Conservation (phyloP, 2,113 vertebrate genomes). For the Centrocercus urophasianus region DNA sequence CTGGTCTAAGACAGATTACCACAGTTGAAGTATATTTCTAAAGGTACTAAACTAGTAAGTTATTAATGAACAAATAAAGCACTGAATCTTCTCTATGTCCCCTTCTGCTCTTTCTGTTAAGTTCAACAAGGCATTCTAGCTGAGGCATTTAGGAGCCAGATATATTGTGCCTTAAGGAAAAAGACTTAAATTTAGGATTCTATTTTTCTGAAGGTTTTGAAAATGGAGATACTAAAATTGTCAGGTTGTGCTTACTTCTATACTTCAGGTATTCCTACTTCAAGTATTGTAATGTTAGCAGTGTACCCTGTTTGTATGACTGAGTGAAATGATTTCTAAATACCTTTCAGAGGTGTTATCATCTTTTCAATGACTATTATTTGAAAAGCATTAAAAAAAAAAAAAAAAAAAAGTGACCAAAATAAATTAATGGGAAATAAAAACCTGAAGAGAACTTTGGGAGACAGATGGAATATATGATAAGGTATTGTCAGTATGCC, state of each 20-base stretch:
- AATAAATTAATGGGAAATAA: slow-evolving; percentile 67
- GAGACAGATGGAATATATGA: slow-evolving; percentile 33
- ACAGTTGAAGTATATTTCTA: background rate
- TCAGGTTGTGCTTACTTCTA: background rate
- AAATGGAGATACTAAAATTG: background rate
- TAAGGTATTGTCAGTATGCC: background rate
- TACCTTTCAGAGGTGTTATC: slow-evolving; percentile 1
- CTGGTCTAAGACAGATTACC: background rate
- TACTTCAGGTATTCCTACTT: background rate
- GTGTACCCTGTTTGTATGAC: background rate
- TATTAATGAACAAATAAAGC: background rate
- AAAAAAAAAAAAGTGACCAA: background rate
- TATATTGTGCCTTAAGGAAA: background rate
- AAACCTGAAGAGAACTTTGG: slow-evolving; percentile 11
- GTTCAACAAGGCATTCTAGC: background rate
- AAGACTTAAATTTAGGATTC: background rate
- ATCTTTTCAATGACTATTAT: slow-evolving; percentile 35
- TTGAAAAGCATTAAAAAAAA: slow-evolving; percentile 14
- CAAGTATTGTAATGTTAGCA: background rate
- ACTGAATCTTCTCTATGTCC: background rate
- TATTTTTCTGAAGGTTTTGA: background rate
- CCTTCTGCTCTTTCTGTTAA: background rate
- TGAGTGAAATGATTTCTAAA: slow-evolving; percentile 37
- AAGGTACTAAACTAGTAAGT: background rate
- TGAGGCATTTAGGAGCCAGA: background rate